Percentiles rank a stretch among this genome's conserved stretches.
phyloP scores from a whole-genome alignment of 1,140 invertebrate species.

The Drosophila mojavensis region DNA sequence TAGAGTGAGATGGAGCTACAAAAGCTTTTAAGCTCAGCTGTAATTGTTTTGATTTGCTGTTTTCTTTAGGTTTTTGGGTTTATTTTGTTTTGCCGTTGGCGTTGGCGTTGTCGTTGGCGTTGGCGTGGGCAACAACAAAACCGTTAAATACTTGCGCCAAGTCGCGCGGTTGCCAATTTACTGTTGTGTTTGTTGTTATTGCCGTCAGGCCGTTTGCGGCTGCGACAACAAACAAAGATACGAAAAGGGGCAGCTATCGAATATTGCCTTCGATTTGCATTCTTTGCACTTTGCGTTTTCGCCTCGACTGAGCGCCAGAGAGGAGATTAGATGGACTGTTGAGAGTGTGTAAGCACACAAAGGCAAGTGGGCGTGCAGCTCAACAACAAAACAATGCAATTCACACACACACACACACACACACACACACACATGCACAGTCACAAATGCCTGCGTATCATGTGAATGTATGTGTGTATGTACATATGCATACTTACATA shows the following conservation, averaged over 20 bases:
- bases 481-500: too few species aligned
- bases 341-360: conserved; percentile 5
- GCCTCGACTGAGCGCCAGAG: neutral
- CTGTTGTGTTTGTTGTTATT: conserved; percentile 3
- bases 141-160: neutral
- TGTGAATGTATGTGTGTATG: neutral
- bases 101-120: too few species aligned
- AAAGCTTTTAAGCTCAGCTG: conserved; percentile 5
- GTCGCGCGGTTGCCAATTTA: neutral
- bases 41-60: neutral
- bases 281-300: conserved; percentile 30
- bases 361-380: conserved; percentile 36
- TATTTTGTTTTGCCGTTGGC: neutral
- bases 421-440: conserved; percentile 1
- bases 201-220: neutral
- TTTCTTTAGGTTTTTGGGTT: neutral
- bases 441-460: neutral
- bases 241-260: conserved; percentile 15
- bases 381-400: conserved; percentile 21
- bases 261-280: conserved; percentile 39
- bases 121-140: neutral
- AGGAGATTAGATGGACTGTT: conserved; percentile 3
- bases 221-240: conserved; percentile 10
- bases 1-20: neutral
- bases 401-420: conserved; percentile 3